Base-by-base conservation (phyloP, 2,888 invertebrate species). In the Spilarctia lutea region DNA sequence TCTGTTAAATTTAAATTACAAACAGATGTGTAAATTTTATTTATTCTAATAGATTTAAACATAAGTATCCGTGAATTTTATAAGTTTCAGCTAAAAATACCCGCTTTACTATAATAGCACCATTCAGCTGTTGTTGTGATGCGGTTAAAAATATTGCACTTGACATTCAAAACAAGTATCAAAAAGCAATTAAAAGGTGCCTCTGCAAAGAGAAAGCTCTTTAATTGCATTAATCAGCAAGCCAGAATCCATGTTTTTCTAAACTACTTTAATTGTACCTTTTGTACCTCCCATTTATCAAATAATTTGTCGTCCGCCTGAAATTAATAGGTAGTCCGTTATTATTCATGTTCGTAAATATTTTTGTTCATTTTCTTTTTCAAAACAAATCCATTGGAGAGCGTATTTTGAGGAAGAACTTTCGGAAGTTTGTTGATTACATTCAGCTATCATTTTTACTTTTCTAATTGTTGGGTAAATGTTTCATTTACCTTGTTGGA, bases 331-430 rank as follows among this genome's bases (percentile, higher is more conserved):
- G 52, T 16, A 65, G 69, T 69, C 65, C 33, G 39, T 20, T 65
- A 65, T 65, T 33, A 52, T 73, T 65, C n/a, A 42, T 42, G 16
- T n/a, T n/a, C 48, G 71, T 30, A 48, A 48, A 71, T 52, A 69
- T 73, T 60, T 68, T 52, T 56, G 42, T 10, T n/a, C 65, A 35
- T 69, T 73, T 69, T 69, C 60, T 74, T 70, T 70, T 65, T 52
- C 30, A 70, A 70, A 74, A 45, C 66, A 65, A 70, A 42, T 42
- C 56, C 35, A 73, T 73, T 52, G 52, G 33, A 18, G 18, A 30
- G 39, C 18, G 24, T 24, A 16, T 63, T 72, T 52, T 65, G 52
- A 65, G 33, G 45, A 30, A 68, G 35, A 66, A 45, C 45, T 70
- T 75, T 73, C 27, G 42, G 24, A 18, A 71, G 24, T n/a, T 35